phyloP scores from a whole-genome alignment of 1,140 invertebrate species.

The Cydia strobilella region DNA sequence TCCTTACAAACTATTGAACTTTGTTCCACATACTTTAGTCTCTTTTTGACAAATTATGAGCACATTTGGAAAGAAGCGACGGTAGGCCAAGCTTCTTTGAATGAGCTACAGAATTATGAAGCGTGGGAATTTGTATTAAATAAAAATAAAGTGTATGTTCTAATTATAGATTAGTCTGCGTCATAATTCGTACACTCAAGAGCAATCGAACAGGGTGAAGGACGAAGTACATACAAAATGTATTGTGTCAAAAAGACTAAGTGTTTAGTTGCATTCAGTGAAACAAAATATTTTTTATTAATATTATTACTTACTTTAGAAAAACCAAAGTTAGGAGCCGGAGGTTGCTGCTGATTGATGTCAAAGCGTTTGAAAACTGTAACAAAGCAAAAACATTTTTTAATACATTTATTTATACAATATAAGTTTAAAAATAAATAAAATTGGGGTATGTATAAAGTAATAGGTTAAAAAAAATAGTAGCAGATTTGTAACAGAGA shows the following conservation, averaged over 20 bases:
- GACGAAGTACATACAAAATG: neutral
- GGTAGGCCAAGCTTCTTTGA: neutral
- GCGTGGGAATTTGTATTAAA: constrained; percentile 38
- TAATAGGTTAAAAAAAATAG: no score
- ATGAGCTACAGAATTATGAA: constrained; percentile 28
- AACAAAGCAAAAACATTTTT: constrained; percentile 53
- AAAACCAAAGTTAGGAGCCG: constrained; percentile 95
- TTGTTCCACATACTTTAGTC: constrained; percentile 34
- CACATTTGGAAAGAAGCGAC: constrained; percentile 40
- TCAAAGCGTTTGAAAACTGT: constrained; percentile 94
- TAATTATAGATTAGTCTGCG: constrained; percentile 13
- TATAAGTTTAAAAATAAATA: neutral
- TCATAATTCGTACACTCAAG: neutral
- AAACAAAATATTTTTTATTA: neutral
- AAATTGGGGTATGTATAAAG: neutral
- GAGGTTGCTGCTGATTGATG: constrained; percentile 87
- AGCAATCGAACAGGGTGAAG: neutral
- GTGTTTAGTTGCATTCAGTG: no score
- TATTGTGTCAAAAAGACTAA: no score
- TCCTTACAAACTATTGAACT: constrained; percentile 53
- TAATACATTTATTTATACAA: neutral
- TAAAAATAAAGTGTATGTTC: constrained; percentile 3
- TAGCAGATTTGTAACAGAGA: no score
- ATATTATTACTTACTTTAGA: constrained; percentile 88
- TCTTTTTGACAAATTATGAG: constrained; percentile 11